Conservation (phyloP, 2,113 vertebrate genomes). For the Hyaena hyaena region DNA sequence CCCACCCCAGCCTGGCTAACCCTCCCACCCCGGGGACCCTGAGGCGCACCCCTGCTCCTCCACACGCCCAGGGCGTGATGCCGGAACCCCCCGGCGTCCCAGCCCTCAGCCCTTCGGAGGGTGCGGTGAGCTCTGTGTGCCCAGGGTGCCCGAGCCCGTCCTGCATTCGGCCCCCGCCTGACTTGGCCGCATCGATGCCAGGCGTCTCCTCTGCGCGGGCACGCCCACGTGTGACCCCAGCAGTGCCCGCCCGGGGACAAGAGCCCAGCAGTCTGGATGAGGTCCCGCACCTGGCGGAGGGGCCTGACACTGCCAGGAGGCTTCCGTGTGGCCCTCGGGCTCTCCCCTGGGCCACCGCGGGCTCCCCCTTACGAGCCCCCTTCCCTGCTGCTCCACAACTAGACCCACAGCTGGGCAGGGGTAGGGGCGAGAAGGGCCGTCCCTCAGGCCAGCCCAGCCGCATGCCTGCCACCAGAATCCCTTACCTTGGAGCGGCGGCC, state of each 20-base stretch:
- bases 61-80: neutral
- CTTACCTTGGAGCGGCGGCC: constrained; percentile 59
- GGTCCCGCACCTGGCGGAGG: neutral
- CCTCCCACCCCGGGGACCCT: neutral
- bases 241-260: neutral
- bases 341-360: neutral
- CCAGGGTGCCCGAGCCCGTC: neutral
- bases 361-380: neutral
- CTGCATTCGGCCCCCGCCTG: neutral
- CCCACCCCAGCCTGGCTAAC: neutral
- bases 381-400: neutral
- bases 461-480: neutral
- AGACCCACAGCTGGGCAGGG: neutral
- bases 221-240: neutral
- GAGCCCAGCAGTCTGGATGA: neutral
- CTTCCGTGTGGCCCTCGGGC: neutral
- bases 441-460: neutral
- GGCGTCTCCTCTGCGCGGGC: neutral
- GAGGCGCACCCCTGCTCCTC: no score
- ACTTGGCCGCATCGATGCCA: neutral
- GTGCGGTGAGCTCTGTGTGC: neutral
- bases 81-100: neutral
- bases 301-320: neutral
- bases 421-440: neutral
- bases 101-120: neutral